These are phyloP conservation scores for Melanotaenia boesemani DNA, from an alignment of 2,797 vertebrate species.

Conservation along the genomic window DNA sequence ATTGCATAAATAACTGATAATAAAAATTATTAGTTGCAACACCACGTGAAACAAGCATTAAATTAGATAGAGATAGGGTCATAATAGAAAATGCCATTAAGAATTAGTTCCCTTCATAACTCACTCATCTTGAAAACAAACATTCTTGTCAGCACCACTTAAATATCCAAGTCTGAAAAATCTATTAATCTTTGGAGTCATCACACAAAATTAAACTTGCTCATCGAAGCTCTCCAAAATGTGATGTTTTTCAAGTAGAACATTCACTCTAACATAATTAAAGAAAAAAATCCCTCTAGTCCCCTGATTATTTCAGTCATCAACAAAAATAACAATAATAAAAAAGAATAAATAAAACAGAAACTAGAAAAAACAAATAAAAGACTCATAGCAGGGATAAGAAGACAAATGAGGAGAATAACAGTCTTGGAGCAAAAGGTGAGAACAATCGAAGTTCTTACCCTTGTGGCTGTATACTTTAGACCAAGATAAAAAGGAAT, in stretches of 20 bases:
- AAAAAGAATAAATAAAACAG: not conserved
- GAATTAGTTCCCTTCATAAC: not conserved
- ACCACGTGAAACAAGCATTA: not conserved
- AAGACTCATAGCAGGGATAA: conserved; percentile 20
- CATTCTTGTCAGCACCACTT: not conserved
- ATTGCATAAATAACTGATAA: not conserved
- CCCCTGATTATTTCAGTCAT: not conserved
- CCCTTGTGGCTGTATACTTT: conserved; percentile 51
- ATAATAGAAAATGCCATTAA: not conserved
- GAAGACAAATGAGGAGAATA: conserved; percentile 7
- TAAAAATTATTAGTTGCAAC: not conserved
- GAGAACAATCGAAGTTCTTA: conserved; percentile 65
- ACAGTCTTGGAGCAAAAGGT: conserved; percentile 53
- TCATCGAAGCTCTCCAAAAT: not conserved
- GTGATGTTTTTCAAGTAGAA: not conserved
- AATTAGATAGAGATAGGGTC: not conserved
- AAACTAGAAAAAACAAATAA: conserved; percentile 19
- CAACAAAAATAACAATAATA: not conserved
- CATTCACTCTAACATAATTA: not conserved
- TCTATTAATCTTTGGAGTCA: not conserved
- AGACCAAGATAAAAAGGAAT: conserved; percentile 23
- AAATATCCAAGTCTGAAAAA: not conserved
- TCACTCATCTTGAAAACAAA: not conserved
- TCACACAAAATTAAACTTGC: not conserved
- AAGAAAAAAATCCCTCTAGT: conserved; percentile 6